Percentiles rank a stretch among this genome's conserved stretches.
Conservation (phyloP, 2,888 invertebrate genomes). For the Hypena proboscidalis region DNA sequence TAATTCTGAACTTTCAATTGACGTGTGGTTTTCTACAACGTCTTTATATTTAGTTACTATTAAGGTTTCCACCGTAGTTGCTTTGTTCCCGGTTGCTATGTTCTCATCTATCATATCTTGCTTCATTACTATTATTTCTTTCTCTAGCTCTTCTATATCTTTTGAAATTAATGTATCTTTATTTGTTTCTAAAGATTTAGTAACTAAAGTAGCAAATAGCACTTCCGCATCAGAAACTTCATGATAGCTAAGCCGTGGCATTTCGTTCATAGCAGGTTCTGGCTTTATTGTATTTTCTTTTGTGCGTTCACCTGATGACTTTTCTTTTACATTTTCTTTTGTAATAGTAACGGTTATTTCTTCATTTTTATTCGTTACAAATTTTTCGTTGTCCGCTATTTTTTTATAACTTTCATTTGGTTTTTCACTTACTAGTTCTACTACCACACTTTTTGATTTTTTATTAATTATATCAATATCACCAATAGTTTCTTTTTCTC, state of each 20-base stretch:
- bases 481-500: slow-evolving; percentile 6
- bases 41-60: slow-evolving; percentile 3
- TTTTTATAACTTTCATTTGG: slow-evolving; percentile 30
- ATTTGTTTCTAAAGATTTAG: slow-evolving; percentile 37
- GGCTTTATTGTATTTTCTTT: background rate
- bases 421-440: slow-evolving; percentile 21
- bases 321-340: background rate
- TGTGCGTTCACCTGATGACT: background rate
- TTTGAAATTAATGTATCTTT: slow-evolving; percentile 24
- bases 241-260: slow-evolving; percentile 41
- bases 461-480: slow-evolving; percentile 25
- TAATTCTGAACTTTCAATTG: no score
- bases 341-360: background rate
- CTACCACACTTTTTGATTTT: slow-evolving; percentile 18
- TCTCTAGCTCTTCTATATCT: slow-evolving; percentile 8
- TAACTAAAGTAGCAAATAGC: slow-evolving; percentile 41
- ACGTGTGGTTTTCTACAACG: slow-evolving; percentile 10
- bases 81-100: background rate
- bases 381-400: slow-evolving; percentile 31
- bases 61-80: background rate
- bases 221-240: slow-evolving; percentile 53
- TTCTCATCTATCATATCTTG: background rate
- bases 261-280: slow-evolving; percentile 24
- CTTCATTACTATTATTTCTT: background rate
- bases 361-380: slow-evolving; percentile 8